These are phyloP conservation scores for Serranus cabrilla DNA, from an alignment of 2,797 vertebrate species.

Conservation along the genomic window DNA sequence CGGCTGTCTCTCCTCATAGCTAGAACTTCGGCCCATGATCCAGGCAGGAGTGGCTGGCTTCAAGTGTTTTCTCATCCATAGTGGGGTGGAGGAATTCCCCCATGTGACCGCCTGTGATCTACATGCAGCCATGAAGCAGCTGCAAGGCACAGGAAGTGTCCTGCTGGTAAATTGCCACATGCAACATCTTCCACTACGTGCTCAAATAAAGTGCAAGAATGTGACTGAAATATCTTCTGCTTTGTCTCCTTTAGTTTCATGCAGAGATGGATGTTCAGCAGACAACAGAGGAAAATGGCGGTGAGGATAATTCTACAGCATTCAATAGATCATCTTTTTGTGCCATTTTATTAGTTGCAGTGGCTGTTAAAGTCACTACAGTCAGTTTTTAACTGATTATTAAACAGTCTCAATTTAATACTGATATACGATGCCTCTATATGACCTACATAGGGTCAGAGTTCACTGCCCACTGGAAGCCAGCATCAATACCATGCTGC, in stretches of 20 bases:
- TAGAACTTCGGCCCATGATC: conserved; percentile 86
- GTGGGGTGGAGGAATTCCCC: conserved; percentile 89
- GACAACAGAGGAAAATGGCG: conserved; percentile 43
- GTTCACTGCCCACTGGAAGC: no score
- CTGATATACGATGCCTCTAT: no score
- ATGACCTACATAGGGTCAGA: no score
- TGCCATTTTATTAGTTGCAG: background rate
- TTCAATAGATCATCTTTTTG: background rate
- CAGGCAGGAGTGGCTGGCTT: conserved; percentile 88
- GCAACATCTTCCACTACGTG: background rate
- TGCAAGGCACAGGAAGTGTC: conserved; percentile 87
- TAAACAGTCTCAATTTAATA: no score
- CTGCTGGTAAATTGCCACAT: conserved; percentile 82
- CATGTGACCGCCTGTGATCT: conserved; percentile 85
- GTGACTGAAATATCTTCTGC: background rate
- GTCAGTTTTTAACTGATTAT: no score
- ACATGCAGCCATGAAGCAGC: conserved; percentile 85
- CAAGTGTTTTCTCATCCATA: conserved; percentile 90
- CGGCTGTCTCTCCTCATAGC: conserved; percentile 63
- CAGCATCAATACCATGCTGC: no score
- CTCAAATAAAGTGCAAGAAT: background rate
- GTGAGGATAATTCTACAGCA: conserved; percentile 52
- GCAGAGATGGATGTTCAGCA: conserved; percentile 83
- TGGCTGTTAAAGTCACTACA: background rate
- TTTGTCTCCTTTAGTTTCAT: conserved; percentile 82